Conservation (phyloP, 2,113 vertebrate genomes). For the Dipodomys ordii region DNA sequence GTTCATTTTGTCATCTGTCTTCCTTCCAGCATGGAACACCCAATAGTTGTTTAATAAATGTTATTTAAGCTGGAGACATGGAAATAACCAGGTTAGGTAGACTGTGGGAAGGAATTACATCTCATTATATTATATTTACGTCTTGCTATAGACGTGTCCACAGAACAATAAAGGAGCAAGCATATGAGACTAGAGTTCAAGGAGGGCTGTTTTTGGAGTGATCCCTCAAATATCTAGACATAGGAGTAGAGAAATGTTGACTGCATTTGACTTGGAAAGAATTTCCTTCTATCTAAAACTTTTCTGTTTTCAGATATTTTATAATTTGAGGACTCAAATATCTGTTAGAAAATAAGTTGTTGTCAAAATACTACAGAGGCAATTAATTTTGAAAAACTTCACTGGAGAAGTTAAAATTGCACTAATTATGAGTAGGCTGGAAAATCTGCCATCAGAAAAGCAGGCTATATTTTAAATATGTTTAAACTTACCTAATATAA, state of each 20-base stretch:
- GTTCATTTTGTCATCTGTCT: background rate
- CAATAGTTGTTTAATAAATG: background rate
- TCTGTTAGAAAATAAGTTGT: slow-evolving; percentile 32
- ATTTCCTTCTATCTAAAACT: slow-evolving; percentile 28
- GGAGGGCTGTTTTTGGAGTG: background rate
- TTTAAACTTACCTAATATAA: slow-evolving; percentile 62
- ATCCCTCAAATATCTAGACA: too few species aligned
- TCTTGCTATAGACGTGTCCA: background rate
- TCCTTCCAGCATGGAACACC: background rate
- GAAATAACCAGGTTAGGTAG: background rate
- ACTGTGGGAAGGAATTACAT: background rate
- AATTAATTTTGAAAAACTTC: slow-evolving; percentile 66
- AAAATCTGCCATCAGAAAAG: slow-evolving; percentile 58
- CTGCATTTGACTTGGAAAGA: background rate
- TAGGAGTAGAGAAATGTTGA: background rate
- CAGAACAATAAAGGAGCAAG: background rate
- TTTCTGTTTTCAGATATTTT: slow-evolving; percentile 55
- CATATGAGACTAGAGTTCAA: background rate
- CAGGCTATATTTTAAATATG: slow-evolving; percentile 64
- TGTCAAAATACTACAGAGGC: slow-evolving; percentile 48
- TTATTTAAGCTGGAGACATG: background rate
- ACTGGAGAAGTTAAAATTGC: slow-evolving; percentile 65
- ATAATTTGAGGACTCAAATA: slow-evolving; percentile 24
- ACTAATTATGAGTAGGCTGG: slow-evolving; percentile 55
- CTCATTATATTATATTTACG: background rate